Evolutionary conservation across 2,888 invertebrate genomes (phyloP).

Genomic region (Strigamia crassipes): DNA sequence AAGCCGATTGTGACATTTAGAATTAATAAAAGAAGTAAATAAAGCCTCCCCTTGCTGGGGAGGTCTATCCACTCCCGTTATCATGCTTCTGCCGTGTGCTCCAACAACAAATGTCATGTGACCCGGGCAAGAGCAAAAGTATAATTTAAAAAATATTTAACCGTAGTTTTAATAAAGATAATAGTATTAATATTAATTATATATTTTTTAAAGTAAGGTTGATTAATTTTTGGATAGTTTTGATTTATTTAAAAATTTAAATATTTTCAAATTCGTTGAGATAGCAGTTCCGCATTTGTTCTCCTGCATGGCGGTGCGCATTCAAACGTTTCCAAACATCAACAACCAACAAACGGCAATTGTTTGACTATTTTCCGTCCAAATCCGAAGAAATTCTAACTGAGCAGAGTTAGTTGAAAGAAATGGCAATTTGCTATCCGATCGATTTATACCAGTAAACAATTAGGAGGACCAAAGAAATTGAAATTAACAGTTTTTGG

Average conservation of each 20-base stretch:
- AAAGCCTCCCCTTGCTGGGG: no score
- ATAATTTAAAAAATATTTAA: no score
- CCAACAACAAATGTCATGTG: background rate
- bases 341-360: conserved; percentile 7
- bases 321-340: conserved; percentile 15
- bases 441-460: background rate
- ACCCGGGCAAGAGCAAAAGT: background rate
- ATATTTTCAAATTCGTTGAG: background rate
- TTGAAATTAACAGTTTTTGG: background rate
- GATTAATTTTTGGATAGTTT: no score
- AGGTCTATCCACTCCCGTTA: no score
- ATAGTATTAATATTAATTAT: no score
- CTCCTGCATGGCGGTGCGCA: conserved; percentile 21
- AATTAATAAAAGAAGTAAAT: no score
- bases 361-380: conserved; percentile 22
- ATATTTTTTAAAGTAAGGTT: no score
- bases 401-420: background rate
- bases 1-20: no score
- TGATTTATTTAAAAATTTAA: no score
- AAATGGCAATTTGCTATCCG: background rate
- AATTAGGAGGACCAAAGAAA: background rate
- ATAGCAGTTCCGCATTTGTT: background rate
- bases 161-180: no score
- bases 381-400: conserved; percentile 7
- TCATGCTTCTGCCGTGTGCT: background rate